Percentiles rank a stretch among this genome's conserved stretches.
These are phyloP conservation scores for Trematomus loennbergii DNA, from an alignment of 2,113 vertebrate species.

Conservation along the genomic window DNA sequence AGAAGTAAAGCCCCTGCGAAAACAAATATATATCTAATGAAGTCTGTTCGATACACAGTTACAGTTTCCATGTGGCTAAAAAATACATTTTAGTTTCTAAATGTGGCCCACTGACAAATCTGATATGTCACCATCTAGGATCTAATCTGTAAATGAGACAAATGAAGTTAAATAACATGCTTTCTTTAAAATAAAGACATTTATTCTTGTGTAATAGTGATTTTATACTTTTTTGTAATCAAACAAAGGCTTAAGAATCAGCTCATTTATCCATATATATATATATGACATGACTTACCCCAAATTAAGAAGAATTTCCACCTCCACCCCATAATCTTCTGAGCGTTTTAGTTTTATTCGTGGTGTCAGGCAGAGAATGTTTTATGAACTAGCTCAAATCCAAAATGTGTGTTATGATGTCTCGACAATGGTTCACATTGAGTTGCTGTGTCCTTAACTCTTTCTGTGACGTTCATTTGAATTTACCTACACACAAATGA, in stretches of 20 bases:
- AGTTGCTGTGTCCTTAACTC: no score
- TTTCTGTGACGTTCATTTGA: no score
- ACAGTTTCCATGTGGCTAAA: not conserved
- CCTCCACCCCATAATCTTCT: no score
- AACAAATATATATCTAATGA: no score
- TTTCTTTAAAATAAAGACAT: no score
- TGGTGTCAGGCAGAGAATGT: no score
- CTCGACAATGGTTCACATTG: no score
- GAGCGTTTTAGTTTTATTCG: no score
- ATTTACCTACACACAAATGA: no score
- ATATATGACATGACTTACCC: constrained; percentile 21
- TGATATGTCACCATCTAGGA: not conserved
- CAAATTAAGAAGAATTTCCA: not conserved
- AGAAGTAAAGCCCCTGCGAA: constrained; percentile 10
- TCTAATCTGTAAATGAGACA: not conserved
- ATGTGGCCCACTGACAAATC: not conserved
- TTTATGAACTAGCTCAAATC: no score
- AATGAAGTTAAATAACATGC: not conserved
- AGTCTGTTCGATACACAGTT: not conserved
- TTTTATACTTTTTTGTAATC: not conserved
- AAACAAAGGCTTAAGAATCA: not conserved
- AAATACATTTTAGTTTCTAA: not conserved
- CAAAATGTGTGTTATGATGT: no score
- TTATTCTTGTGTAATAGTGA: no score
- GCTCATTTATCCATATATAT: not conserved